Conservation (phyloP, 2,113 vertebrate genomes). For the Girardinichthys multiradiatus region DNA sequence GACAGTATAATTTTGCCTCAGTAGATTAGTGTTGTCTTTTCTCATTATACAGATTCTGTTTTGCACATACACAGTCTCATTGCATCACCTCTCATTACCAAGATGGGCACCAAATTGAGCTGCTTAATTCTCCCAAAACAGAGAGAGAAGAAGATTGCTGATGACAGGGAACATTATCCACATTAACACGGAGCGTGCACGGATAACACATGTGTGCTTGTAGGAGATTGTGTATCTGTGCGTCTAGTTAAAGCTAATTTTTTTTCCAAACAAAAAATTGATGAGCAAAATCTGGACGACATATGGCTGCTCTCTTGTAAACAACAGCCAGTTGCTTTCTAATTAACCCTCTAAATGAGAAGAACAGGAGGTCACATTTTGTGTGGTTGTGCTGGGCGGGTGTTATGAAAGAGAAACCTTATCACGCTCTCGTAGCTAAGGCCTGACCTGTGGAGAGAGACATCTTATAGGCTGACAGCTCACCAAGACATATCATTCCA, state of each 20-base stretch:
- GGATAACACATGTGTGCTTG: background rate
- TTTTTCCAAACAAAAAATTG: conserved; percentile 24
- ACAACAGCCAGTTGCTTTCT: conserved; percentile 77
- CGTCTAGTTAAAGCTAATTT: conserved; percentile 15
- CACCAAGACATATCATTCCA: conserved; percentile 25
- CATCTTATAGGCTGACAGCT: conserved; percentile 53
- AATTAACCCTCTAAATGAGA: conserved; percentile 80
- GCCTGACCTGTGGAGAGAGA: conserved; percentile 37
- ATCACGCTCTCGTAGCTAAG: conserved; percentile 42
- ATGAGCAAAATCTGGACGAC: conserved; percentile 69
- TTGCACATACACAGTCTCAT: conserved; percentile 39
- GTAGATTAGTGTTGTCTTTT: conserved; percentile 48
- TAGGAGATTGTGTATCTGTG: background rate
- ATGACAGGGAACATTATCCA: conserved; percentile 45
- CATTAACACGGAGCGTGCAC: conserved; percentile 21
- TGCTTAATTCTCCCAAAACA: conserved; percentile 61
- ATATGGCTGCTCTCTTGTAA: conserved; percentile 76
- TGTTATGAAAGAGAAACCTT: conserved; percentile 32
- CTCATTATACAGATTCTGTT: conserved; percentile 43
- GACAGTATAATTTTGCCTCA: conserved; percentile 25
- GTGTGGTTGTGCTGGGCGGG: conserved; percentile 60
- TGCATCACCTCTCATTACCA: conserved; percentile 58
- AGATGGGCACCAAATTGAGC: conserved; percentile 57
- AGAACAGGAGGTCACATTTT: conserved; percentile 69
- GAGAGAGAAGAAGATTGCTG: conserved; percentile 48